A percentile compares a stretch with the other conserved stretches of the same genome.
Evolutionary conservation across 1,140 invertebrate species (phyloP).

Genomic region (Helicoverpa armigera): DNA sequence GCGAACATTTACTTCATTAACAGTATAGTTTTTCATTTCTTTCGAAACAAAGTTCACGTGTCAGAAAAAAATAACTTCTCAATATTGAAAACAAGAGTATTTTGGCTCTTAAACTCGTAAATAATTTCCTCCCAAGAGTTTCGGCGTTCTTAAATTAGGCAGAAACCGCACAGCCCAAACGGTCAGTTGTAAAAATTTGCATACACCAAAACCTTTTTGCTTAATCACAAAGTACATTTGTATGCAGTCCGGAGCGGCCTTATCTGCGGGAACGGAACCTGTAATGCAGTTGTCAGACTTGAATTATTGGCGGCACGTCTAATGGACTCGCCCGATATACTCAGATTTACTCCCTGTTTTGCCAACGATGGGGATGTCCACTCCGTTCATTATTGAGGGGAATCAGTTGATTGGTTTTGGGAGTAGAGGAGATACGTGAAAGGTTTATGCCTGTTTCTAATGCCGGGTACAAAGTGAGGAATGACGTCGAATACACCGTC

Average conservation of each 20-base stretch:
- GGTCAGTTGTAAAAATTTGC: slow-evolving; percentile 22
- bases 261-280: slow-evolving; percentile 18
- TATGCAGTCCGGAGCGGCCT: slow-evolving; percentile 11
- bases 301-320: slow-evolving; percentile 38
- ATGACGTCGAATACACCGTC: too few relatives aligned
- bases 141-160: slow-evolving; percentile 18
- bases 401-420: slow-evolving; percentile 33
- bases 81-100: not conserved
- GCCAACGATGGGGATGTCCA: slow-evolving; percentile 2
- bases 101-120: not conserved
- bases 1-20: not conserved
- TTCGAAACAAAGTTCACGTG: not conserved
- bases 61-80: not conserved
- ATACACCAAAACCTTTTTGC: slow-evolving; percentile 31
- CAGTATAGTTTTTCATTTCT: not conserved
- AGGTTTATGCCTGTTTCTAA: not conserved
- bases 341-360: slow-evolving; percentile 26
- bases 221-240: slow-evolving; percentile 40
- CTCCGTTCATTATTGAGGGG: not conserved
- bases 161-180: slow-evolving; percentile 4
- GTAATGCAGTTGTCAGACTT: slow-evolving; percentile 40
- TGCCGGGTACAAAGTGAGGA: too few relatives aligned
- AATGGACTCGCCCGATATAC: slow-evolving; percentile 30
- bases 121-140: not conserved
- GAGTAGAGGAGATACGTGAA: not conserved